phyloP scores from a whole-genome alignment of 1,140 invertebrate species.

The Gonatopus flavifemur region DNA sequence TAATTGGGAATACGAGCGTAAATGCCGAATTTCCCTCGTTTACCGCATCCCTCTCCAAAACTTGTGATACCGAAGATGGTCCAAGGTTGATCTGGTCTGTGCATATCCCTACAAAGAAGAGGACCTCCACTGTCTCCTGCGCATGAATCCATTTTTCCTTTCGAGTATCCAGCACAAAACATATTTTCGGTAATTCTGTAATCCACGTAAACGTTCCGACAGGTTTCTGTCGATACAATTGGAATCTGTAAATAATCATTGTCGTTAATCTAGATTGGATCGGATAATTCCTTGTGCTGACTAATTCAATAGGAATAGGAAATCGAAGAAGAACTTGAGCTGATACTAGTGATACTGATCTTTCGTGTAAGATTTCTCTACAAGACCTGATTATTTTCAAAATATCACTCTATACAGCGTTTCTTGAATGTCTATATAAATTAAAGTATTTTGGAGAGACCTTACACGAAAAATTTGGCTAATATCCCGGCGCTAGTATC shows the following conservation, averaged over 20 bases:
- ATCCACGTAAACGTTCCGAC: constrained; percentile 75
- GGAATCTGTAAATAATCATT: constrained; percentile 69
- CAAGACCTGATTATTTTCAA: too few species aligned
- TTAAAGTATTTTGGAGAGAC: too few species aligned
- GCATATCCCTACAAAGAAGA: constrained; percentile 68
- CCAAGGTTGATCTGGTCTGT: constrained; percentile 64
- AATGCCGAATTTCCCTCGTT: constrained; percentile 88
- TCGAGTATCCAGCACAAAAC: constrained; percentile 83
- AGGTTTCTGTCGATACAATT: constrained; percentile 74
- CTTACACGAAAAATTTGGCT: too few species aligned
- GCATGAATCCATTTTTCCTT: constrained; percentile 80
- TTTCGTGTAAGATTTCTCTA: too few species aligned
- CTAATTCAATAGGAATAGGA: too few species aligned
- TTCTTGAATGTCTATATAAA: too few species aligned
- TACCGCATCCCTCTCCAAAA: constrained; percentile 92
- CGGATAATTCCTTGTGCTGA: too few species aligned
- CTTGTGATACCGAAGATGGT: constrained; percentile 89
- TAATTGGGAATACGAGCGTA: constrained; percentile 88
- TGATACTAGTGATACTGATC: too few species aligned
- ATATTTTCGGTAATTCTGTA: constrained; percentile 85
- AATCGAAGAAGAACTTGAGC: too few species aligned
- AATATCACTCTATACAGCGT: too few species aligned
- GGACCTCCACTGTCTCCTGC: constrained; percentile 89
- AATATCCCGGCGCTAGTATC: too few species aligned
- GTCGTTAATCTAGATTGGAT: background rate